A percentile compares a stretch with the other conserved stretches of the same genome.
Evolutionary conservation across 2,888 invertebrate genomes (phyloP).

Genomic region (Pterostichus madidus): DNA sequence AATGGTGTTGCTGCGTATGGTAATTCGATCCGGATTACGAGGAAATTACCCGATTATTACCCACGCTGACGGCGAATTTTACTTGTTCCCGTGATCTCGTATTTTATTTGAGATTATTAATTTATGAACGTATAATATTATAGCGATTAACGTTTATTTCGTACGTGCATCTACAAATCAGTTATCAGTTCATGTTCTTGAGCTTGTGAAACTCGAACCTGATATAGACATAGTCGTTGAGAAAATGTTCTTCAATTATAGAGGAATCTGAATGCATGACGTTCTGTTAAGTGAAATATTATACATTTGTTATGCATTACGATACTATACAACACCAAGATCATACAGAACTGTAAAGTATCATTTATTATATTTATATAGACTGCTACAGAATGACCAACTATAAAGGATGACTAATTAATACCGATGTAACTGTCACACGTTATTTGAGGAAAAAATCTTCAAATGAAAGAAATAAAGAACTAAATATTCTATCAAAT

Average conservation of each 20-base stretch:
- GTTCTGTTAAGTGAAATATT: constrained; percentile 3
- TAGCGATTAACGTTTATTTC: constrained; percentile 2
- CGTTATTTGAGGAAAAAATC: too few relatives aligned
- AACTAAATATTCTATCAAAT: too few relatives aligned
- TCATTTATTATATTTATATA: too few relatives aligned
- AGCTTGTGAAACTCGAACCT: neutral
- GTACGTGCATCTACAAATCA: constrained; percentile 10
- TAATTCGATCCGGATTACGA: constrained; percentile 32
- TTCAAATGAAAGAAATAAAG: too few relatives aligned
- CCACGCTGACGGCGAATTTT: neutral
- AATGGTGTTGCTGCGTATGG: constrained; percentile 7
- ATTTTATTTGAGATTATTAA: constrained; percentile 15
- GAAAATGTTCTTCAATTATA: constrained; percentile 11
- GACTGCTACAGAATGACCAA: too few relatives aligned
- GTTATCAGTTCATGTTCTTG: neutral
- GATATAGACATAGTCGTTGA: neutral
- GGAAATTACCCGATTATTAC: constrained; percentile 28
- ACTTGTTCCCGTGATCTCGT: neutral
- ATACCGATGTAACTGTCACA: too few relatives aligned
- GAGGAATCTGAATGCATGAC: neutral
- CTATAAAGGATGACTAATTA: too few relatives aligned
- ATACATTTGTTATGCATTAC: neutral
- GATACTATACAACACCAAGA: neutral
- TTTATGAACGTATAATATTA: constrained; percentile 11
- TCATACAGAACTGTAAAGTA: too few relatives aligned